Evolutionary conservation across 2,113 vertebrate species (phyloP).

Genomic region (Odocoileus virginianus): DNA sequence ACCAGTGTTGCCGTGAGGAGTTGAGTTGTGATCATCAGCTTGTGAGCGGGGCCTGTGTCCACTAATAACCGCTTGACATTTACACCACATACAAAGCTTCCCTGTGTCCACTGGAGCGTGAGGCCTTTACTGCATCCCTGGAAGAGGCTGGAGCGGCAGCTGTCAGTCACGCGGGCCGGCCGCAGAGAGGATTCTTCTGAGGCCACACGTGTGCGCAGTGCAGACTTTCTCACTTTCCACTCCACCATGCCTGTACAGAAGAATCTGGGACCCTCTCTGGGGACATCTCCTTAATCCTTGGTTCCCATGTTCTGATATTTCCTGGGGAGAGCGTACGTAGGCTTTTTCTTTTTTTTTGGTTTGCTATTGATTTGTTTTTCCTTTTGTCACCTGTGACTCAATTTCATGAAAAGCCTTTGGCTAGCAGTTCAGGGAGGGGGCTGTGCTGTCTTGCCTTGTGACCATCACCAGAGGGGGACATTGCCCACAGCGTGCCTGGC

Average conservation of each 20-base stretch:
- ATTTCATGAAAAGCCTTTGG: not conserved
- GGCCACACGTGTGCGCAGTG: fast-evolving
- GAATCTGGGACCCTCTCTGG: not conserved
- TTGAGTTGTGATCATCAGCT: not conserved
- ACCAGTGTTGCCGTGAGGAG: not conserved
- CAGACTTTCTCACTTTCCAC: not conserved
- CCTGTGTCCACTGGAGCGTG: not conserved
- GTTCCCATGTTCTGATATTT: not conserved
- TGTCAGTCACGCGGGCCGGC: not conserved
- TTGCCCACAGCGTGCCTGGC: fast-evolving
- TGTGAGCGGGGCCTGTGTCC: not conserved
- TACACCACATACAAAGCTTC: not conserved
- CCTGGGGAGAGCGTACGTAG: not conserved
- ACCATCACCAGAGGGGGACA: too few relatives aligned
- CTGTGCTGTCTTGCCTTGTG: not conserved
- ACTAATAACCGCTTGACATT: not conserved
- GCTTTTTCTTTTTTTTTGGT: fast-evolving
- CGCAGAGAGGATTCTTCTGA: not conserved
- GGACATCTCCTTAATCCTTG: not conserved
- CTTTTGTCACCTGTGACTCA: not conserved
- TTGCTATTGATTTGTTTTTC: not conserved
- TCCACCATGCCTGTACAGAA: too few relatives aligned
- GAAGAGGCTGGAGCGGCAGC: not conserved
- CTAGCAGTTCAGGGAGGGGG: too few relatives aligned
- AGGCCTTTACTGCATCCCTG: not conserved